Evolutionary conservation across 2,797 vertebrate genomes (phyloP).

Genomic region (Lacerta bilineata): DNA sequence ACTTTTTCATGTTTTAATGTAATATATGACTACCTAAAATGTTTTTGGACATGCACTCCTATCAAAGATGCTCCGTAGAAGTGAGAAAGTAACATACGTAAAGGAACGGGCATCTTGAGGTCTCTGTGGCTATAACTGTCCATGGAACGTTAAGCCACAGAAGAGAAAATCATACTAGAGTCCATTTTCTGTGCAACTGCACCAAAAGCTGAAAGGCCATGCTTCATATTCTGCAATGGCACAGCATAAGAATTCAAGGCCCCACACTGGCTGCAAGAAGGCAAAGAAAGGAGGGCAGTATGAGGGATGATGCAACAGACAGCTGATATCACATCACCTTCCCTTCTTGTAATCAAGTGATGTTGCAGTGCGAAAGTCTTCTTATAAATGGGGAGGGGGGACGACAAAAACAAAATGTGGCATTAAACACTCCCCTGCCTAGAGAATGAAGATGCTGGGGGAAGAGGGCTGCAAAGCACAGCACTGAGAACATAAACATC

Average conservation of each 20-base stretch:
- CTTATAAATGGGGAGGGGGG: not conserved
- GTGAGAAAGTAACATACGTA: not conserved
- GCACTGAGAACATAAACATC: not conserved
- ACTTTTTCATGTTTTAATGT: not conserved
- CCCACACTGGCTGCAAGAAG: not conserved
- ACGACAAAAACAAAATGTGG: not conserved
- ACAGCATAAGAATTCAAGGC: not conserved
- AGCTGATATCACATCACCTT: not conserved
- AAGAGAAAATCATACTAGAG: not conserved
- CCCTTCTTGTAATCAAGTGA: not conserved
- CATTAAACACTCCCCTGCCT: not conserved
- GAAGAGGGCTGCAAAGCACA: not conserved
- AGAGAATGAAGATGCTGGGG: not conserved
- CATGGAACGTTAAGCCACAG: not conserved
- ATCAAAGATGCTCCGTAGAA: accelerated
- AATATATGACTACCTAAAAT: slow-evolving; percentile 15
- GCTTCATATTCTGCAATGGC: not conserved
- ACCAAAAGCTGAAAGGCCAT: not conserved
- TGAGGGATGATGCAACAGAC: not conserved
- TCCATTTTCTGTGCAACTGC: too few species aligned
- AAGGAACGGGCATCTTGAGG: not conserved
- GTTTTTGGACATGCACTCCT: not conserved
- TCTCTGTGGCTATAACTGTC: too few species aligned
- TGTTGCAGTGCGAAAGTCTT: not conserved
- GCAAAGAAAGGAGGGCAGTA: not conserved